Conservation (phyloP, 2,113 vertebrate species). For the Dasypus novemcinctus region DNA sequence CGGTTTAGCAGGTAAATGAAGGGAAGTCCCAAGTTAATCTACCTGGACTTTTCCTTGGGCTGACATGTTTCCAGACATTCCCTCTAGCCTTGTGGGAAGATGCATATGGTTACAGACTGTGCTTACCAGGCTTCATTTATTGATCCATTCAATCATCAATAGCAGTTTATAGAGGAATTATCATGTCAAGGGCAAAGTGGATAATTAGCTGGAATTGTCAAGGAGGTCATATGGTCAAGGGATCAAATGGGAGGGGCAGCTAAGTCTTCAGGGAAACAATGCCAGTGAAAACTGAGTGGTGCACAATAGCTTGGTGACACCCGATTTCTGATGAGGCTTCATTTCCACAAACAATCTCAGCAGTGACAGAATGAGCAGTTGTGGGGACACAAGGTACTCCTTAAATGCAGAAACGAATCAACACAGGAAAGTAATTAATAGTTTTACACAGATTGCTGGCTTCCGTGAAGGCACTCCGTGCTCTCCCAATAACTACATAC, state of each 20-base stretch:
- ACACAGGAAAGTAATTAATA: background rate
- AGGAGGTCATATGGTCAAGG: background rate
- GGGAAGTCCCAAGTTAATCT: no score
- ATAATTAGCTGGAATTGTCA: background rate
- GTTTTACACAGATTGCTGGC: background rate
- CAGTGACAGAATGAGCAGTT: background rate
- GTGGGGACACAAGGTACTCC: background rate
- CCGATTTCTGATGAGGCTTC: background rate
- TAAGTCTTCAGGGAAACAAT: background rate
- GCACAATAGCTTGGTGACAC: background rate
- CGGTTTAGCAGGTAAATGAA: background rate
- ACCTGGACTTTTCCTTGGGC: background rate
- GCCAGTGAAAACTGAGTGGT: background rate
- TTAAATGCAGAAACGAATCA: background rate
- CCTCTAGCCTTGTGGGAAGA: background rate
- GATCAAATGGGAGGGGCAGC: background rate
- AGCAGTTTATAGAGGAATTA: background rate
- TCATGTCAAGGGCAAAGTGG: background rate
- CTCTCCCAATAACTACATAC: background rate
- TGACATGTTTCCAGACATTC: background rate
- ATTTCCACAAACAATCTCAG: background rate
- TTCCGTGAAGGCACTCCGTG: background rate
- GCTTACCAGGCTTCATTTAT: background rate
- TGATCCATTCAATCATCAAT: background rate
- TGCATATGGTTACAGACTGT: background rate